Conservation (phyloP, 2,113 vertebrate species). For the Ariopsis seemanni region DNA sequence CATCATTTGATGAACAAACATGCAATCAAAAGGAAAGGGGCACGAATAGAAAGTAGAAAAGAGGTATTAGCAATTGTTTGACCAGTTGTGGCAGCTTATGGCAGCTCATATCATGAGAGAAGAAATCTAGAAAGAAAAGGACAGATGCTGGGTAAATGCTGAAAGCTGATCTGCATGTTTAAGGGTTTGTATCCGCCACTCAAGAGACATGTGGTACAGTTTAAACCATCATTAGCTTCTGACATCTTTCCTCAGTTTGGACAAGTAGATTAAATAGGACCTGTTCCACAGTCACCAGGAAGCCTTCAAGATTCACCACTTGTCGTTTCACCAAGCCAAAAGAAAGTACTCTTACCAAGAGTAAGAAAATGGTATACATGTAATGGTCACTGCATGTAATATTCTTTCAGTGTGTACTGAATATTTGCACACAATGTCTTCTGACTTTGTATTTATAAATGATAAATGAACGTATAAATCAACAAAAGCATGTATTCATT, state of each 20-base stretch:
- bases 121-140: slow-evolving; percentile 54
- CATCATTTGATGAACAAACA: slow-evolving; percentile 28
- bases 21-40: not conserved
- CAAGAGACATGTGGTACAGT: slow-evolving; percentile 28
- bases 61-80: slow-evolving; percentile 26
- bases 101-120: slow-evolving; percentile 55
- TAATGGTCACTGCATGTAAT: not conserved
- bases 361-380: slow-evolving; percentile 1
- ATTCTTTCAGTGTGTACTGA: not conserved
- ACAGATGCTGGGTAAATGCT: slow-evolving; percentile 67
- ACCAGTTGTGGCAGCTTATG: slow-evolving; percentile 51
- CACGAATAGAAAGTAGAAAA: slow-evolving; percentile 42
- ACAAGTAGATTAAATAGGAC: slow-evolving; percentile 34
- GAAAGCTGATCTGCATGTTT: slow-evolving; percentile 57
- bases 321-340: not conserved
- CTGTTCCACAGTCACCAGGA: not conserved
- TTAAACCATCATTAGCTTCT: slow-evolving; percentile 32
- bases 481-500: not conserved
- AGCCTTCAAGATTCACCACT: slow-evolving; percentile 1
- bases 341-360: not conserved
- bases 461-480: not conserved
- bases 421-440: not conserved
- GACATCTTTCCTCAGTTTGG: slow-evolving; percentile 21
- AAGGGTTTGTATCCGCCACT: slow-evolving; percentile 31
- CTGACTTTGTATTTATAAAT: not conserved